Evolutionary conservation across 1,140 invertebrate genomes (phyloP).

Genomic region (Aphaenogaster ashmeadi): DNA sequence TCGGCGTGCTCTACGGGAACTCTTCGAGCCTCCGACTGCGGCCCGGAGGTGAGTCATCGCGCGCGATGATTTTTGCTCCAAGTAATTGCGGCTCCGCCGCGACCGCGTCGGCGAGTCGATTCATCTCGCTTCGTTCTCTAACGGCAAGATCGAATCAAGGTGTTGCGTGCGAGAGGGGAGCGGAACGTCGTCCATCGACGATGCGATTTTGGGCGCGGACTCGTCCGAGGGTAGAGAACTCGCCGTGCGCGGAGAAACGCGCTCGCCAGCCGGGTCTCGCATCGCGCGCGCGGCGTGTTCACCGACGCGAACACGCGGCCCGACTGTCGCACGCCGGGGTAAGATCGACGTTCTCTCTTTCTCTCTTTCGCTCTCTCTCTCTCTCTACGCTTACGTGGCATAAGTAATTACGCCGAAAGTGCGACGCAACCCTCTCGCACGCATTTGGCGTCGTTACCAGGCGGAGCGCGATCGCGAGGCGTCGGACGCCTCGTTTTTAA

Average conservation of each 20-base stretch:
- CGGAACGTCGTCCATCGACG: background rate
- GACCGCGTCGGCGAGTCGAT: background rate
- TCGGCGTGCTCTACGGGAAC: slow-evolving; percentile 38
- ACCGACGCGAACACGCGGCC: background rate
- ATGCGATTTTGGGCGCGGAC: slow-evolving; percentile 13
- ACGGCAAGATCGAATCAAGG: background rate
- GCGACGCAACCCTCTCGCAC: background rate
- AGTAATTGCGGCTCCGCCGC: background rate
- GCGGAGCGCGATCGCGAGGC: background rate
- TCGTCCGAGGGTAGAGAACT: background rate
- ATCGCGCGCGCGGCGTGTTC: background rate
- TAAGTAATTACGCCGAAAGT: slow-evolving; percentile 38
- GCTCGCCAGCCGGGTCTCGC: background rate
- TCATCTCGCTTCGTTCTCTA: background rate
- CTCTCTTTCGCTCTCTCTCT: background rate
- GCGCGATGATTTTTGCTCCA: background rate
- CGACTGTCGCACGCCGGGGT: slow-evolving; percentile 20
- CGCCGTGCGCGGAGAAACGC: background rate
- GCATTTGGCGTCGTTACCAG: background rate
- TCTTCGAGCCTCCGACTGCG: background rate
- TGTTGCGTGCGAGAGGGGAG: background rate
- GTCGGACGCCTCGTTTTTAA: background rate
- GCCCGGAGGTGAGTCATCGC: background rate
- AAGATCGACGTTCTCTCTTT: slow-evolving; percentile 23
- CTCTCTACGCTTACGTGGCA: slow-evolving; percentile 1